Conservation (phyloP, 1,140 invertebrate genomes). For the Drosophila takahashii region DNA sequence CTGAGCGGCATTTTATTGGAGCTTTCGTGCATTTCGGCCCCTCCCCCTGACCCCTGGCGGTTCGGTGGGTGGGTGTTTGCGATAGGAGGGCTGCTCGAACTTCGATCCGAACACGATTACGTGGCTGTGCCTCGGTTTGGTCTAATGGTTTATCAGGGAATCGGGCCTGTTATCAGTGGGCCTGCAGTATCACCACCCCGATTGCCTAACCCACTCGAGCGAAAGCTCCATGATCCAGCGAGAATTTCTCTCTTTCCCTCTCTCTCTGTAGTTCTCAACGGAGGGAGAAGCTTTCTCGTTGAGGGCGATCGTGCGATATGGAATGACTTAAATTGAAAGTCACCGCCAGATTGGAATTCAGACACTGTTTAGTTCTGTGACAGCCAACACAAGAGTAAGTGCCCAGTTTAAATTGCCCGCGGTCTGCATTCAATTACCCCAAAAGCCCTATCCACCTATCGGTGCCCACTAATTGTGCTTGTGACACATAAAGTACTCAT, state of each 20-base stretch:
- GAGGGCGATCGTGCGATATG: slow-evolving; percentile 56
- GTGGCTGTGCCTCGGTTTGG: slow-evolving; percentile 15
- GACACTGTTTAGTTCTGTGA: slow-evolving; percentile 69
- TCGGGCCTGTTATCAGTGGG: slow-evolving; percentile 31
- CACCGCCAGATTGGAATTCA: slow-evolving; percentile 61
- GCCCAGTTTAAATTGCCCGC: slow-evolving; percentile 12
- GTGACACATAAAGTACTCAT: slow-evolving; percentile 29
- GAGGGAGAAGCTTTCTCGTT: slow-evolving; percentile 32
- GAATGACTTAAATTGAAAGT: slow-evolving; percentile 79
- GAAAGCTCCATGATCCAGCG: slow-evolving; percentile 34
- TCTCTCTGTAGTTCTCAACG: not conserved
- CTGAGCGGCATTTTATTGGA: slow-evolving; percentile 41
- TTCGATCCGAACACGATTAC: slow-evolving; percentile 43
- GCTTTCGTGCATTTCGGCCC: slow-evolving; percentile 28
- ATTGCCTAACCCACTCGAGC: slow-evolving; percentile 40
- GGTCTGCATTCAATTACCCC: slow-evolving; percentile 17
- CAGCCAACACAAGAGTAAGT: slow-evolving; percentile 69
- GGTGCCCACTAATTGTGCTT: slow-evolving; percentile 10
- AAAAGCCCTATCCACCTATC: slow-evolving; percentile 24
- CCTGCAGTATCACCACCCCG: slow-evolving; percentile 31
- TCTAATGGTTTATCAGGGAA: slow-evolving; percentile 20
- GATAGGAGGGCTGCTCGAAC: slow-evolving; percentile 33
- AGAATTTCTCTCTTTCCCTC: slow-evolving; percentile 12
- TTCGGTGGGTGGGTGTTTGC: not conserved
- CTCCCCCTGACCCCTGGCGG: slow-evolving; percentile 1